A percentile compares a stretch with the other conserved stretches of the same genome.
These are phyloP conservation scores for Hypolimnas misippus DNA, from an alignment of 2,888 invertebrate genomes.

Conservation along the genomic window DNA sequence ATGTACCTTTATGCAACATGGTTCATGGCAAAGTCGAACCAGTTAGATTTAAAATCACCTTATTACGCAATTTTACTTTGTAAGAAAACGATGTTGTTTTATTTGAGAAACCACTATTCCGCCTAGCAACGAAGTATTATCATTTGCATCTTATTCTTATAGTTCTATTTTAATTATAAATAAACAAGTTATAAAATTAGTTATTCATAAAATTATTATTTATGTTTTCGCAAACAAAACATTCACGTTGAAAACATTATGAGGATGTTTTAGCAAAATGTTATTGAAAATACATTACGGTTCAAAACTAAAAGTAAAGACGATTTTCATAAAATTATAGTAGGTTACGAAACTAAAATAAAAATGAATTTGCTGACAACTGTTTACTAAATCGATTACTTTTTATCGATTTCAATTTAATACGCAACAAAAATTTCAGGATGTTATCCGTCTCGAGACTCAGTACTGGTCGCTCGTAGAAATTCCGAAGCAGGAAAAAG, in stretches of 20 bases:
- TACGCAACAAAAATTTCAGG: constrained; percentile 66
- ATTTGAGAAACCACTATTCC: no score
- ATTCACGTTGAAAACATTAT: neutral
- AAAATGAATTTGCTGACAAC: no score
- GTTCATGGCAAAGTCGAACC: neutral
- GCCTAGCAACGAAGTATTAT: no score
- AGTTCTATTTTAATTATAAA: neutral
- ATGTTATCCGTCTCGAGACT: constrained; percentile 94
- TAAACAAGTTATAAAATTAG: neutral
- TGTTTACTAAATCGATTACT: no score
- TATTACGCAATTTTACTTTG: no score
- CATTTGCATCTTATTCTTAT: no score
- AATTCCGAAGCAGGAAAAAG: constrained; percentile 96
- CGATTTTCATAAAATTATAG: no score
- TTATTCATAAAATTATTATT: neutral
- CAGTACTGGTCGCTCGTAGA: constrained; percentile 97
- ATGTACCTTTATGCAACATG: neutral
- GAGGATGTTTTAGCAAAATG: neutral
- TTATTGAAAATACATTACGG: neutral
- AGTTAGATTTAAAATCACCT: no score
- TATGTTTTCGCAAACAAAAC: neutral
- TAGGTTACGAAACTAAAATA: no score
- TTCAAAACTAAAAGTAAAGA: no score
- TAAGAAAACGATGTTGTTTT: no score
- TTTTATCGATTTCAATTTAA: no score